Evolutionary conservation across 2,797 vertebrate species (phyloP).

Genomic region (Antrozous pallidus): DNA sequence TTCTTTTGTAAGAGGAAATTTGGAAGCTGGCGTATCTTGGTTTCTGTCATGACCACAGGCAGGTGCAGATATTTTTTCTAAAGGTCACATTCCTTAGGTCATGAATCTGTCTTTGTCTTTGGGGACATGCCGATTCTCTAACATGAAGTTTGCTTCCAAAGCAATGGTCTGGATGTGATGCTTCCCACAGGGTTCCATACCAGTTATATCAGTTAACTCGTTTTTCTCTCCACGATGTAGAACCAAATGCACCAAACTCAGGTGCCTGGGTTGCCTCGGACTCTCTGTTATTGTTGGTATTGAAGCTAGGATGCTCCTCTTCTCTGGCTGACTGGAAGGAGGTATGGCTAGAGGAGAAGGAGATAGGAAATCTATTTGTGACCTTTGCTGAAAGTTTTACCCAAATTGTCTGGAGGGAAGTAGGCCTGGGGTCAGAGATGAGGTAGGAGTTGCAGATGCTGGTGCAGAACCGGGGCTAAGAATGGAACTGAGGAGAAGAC

Average conservation of each 20-base stretch:
- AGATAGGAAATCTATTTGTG: neutral
- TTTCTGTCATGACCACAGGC: constrained; percentile 5
- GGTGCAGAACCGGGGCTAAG: neutral
- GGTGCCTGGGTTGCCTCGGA: neutral
- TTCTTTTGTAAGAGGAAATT: constrained; percentile 54
- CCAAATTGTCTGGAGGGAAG: neutral
- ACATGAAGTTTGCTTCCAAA: neutral
- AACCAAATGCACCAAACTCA: neutral
- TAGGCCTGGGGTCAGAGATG: neutral
- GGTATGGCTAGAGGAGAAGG: neutral
- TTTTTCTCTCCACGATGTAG: neutral
- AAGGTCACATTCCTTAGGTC: constrained; percentile 30
- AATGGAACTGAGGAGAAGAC: neutral
- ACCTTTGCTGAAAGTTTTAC: neutral
- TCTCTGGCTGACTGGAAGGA: neutral
- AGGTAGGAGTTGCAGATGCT: neutral
- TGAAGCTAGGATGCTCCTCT: neutral
- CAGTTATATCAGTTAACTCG: neutral
- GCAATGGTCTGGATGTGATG: neutral
- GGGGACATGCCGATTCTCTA: neutral
- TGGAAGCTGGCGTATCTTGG: constrained; percentile 15
- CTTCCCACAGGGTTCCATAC: neutral
- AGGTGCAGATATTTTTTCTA: neutral
- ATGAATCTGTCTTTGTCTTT: neutral
- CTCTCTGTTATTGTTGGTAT: neutral